Evolutionary conservation across 2,888 invertebrate genomes (phyloP).

Genomic region (Caenorhabditis macrosperma): DNA sequence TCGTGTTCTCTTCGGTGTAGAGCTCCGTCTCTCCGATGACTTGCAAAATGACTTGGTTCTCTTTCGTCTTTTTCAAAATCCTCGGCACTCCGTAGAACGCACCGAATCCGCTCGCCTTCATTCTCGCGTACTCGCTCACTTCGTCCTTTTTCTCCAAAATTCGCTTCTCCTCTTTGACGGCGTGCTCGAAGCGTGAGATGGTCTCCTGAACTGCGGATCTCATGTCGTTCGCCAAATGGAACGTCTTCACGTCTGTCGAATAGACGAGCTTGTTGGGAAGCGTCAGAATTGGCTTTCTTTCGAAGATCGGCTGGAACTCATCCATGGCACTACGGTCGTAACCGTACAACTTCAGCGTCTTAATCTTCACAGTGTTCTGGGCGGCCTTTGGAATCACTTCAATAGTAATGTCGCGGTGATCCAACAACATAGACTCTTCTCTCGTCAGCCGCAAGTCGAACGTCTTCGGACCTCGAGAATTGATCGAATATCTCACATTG

Average conservation of each 20-base stretch:
- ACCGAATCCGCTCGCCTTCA: neutral
- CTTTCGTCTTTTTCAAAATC: neutral
- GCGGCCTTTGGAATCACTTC: constrained; percentile 15
- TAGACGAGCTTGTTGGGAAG: constrained; percentile 25
- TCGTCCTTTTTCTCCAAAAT: neutral
- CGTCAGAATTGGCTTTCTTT: constrained; percentile 24
- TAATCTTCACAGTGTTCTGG: constrained; percentile 7
- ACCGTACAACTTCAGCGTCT: constrained; percentile 29
- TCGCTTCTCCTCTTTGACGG: constrained; percentile 15
- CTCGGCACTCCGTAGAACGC: constrained; percentile 31
- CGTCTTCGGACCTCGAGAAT: constrained; percentile 10
- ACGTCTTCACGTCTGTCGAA: constrained; percentile 32
- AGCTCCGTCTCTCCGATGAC: neutral
- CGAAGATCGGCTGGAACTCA: constrained; percentile 45
- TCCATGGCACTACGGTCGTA: constrained; percentile 50
- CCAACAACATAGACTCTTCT: constrained; percentile 38
- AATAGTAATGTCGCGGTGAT: constrained; percentile 24
- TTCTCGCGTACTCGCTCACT: neutral
- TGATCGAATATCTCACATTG: constrained; percentile 3
- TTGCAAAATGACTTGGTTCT: neutral
- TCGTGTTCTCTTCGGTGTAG: neutral
- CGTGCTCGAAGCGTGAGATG: constrained; percentile 20
- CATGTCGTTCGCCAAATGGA: constrained; percentile 44
- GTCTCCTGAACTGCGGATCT: constrained; percentile 57
- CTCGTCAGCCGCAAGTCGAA: constrained; percentile 58